Base-by-base conservation (phyloP, 2,113 vertebrate species). In the Cervus canadensis region DNA sequence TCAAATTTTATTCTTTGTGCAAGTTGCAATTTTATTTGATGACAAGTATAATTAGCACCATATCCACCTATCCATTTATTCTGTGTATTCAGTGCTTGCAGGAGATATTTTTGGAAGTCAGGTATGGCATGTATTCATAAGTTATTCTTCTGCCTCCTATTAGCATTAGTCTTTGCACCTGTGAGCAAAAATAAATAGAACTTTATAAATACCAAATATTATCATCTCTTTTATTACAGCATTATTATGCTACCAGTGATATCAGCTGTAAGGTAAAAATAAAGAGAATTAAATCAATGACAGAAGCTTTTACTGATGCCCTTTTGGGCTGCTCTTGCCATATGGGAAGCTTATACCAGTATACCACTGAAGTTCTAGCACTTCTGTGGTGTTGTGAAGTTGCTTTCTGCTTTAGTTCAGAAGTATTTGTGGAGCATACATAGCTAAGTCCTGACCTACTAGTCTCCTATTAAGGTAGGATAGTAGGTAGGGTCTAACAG, bases 131-230 rank as follows among this genome's bases (percentile, higher is more conserved):
- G 33, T 88, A 88, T 90, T 98, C 19, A 57, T 92, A 95, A 97
- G 76, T 88, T 96, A 92, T 86, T 97, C 78, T 93, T 96, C 79
- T 92, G 45, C 52, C 56, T 94, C n/a, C 48, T 71, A 93, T 96
- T 97, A 96, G 87, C 94, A 98, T 98, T 96, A 88, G 62, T 94
- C 60, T 97, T 97, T 93, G 89, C 96, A 97, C 95, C 96, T 97
- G 92, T 96, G 94, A 96, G 43, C 33, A 96, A 94, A 96, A 96
- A 87, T 96, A 97, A 97, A 82, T 52, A 89, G 96, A 95, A 83
- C 59, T 82, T 64, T 94, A 93, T 91, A 94, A 97, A 96, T 94
- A 71, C 67, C 94, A 92, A 93, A 91, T 82, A 60, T 78, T 82
- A 52, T 33, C 45, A 87, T 92, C 79, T 45, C 25, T 78, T 91